Evolutionary conservation across 2,113 vertebrate genomes (phyloP).

Genomic region (Gallinago undulata): DNA sequence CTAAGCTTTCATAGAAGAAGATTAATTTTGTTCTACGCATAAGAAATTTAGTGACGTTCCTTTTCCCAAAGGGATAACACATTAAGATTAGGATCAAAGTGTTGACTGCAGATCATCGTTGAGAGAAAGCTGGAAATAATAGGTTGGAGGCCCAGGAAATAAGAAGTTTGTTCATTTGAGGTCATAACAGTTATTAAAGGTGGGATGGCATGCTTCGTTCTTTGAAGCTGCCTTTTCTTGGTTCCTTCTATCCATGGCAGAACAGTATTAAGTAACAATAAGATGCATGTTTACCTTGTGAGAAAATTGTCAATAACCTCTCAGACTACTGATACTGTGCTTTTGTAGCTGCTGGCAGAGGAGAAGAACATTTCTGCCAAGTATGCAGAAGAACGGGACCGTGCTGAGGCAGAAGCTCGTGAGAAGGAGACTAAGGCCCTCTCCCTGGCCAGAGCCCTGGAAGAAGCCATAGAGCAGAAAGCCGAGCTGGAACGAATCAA

Average conservation of each 20-base stretch:
- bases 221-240: background rate
- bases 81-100: background rate
- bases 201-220: background rate
- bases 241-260: background rate
- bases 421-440: constrained; percentile 85
- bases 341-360: constrained; percentile 77
- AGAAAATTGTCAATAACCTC: background rate
- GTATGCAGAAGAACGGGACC: constrained; percentile 80
- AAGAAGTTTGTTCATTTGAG: background rate
- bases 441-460: constrained; percentile 85
- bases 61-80: background rate
- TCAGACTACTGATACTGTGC: background rate
- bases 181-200: background rate
- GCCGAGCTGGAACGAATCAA: constrained; percentile 91
- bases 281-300: background rate
- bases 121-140: background rate
- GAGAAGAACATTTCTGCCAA: constrained; percentile 83
- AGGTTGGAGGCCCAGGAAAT: background rate
- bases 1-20: background rate
- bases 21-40: background rate
- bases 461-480: constrained; percentile 86
- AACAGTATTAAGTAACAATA: background rate
- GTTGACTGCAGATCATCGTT: background rate
- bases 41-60: background rate
- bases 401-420: constrained; percentile 81